A percentile compares a stretch with the other conserved stretches of the same genome.
These are phyloP conservation scores for Meteorus cinctellus DNA, from an alignment of 2,888 invertebrate genomes.

Conservation along the genomic window DNA sequence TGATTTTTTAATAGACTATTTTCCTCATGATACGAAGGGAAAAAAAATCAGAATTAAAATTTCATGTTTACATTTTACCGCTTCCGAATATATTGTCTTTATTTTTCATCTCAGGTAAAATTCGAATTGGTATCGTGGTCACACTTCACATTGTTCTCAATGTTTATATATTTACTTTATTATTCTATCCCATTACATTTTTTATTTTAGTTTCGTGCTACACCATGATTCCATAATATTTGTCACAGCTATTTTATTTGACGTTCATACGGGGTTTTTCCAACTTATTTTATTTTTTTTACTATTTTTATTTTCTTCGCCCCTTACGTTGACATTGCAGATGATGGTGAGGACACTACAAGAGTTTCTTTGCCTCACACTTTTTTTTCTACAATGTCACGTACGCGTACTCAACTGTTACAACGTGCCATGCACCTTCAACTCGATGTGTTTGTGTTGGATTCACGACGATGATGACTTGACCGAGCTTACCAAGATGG, in stretches of 20 bases:
- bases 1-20: conserved; percentile 41
- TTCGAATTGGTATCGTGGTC: too few relatives aligned
- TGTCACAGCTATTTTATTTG: neutral
- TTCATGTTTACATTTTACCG: conserved; percentile 14
- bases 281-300: conserved; percentile 8
- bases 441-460: conserved; percentile 83
- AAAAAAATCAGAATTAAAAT: conserved; percentile 10
- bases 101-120: neutral
- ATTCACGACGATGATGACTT: conserved; percentile 75
- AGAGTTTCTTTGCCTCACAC: conserved; percentile 48
- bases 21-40: neutral
- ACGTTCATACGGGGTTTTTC: neutral
- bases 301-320: neutral
- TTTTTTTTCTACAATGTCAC: conserved; percentile 68
- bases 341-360: conserved; percentile 43
- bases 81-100: neutral
- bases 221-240: neutral
- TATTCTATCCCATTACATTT: neutral
- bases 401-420: conserved; percentile 73
- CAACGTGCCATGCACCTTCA: conserved; percentile 79
- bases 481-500: conserved; percentile 68
- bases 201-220: neutral
- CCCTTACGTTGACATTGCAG: conserved; percentile 44
- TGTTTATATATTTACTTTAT: conserved; percentile 1
- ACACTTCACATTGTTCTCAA: too few relatives aligned